Evolutionary conservation across 2,113 vertebrate species (phyloP).

Genomic region (Melozone crissalis): DNA sequence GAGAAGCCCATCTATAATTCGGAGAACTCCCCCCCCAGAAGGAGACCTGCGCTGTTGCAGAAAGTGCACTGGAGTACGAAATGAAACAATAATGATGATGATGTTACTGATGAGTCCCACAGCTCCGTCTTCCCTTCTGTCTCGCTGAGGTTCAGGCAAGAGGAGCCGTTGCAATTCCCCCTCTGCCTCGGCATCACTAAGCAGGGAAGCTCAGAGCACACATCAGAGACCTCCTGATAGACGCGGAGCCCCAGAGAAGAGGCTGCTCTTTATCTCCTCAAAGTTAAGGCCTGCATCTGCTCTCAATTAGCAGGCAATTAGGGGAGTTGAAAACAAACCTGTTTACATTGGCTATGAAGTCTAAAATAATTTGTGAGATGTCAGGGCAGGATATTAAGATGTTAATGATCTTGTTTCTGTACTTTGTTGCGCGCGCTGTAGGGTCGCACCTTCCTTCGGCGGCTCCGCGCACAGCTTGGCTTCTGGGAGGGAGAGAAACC

Average conservation of each 20-base stretch:
- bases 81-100: conserved; percentile 57
- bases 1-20: conserved; percentile 56
- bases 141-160: not conserved
- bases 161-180: not conserved
- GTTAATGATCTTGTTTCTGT: conserved; percentile 66
- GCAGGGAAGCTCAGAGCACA: not conserved
- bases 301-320: conserved; percentile 63
- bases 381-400: conserved; percentile 71
- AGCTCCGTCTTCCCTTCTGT: conserved; percentile 35
- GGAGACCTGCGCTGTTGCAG: conserved; percentile 3
- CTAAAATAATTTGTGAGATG: conserved; percentile 72
- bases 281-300: conserved; percentile 50
- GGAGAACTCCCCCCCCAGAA: conserved; percentile 14
- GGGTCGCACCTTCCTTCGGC: not conserved
- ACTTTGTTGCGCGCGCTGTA: not conserved
- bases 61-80: conserved; percentile 46
- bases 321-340: conserved; percentile 66
- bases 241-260: not conserved
- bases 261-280: conserved; percentile 41
- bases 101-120: conserved; percentile 58
- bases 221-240: not conserved
- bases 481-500: not conserved
- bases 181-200: not conserved
- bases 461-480: not conserved
- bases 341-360: conserved; percentile 59